Evolutionary conservation across 2,797 vertebrate genomes (phyloP).

Genomic region (Dromococcyx pavoninus): DNA sequence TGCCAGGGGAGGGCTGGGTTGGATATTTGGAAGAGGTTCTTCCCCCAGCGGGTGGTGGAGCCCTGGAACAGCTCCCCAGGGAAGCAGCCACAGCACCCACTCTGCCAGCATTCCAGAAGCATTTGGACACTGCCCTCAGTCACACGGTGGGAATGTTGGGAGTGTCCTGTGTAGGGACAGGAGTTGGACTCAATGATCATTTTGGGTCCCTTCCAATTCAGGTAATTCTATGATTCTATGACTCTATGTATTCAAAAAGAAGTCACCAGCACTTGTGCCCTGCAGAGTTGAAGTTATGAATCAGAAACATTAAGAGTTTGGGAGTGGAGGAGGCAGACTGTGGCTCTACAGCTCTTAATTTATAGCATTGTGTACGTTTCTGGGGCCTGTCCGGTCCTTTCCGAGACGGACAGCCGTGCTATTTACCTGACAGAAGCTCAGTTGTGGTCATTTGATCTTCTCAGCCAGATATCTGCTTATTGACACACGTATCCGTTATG

Average conservation of each 20-base stretch:
- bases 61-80: too few species aligned
- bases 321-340: accelerated
- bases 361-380: neutral
- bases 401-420: neutral
- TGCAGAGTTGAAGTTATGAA: neutral
- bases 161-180: too few species aligned
- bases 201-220: too few species aligned
- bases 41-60: too few species aligned
- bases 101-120: too few species aligned
- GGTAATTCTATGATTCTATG: too few species aligned
- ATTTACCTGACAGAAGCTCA: neutral
- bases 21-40: too few species aligned
- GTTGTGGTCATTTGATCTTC: neutral
- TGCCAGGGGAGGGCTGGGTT: too few species aligned
- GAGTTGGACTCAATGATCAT: too few species aligned
- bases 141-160: too few species aligned
- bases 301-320: neutral
- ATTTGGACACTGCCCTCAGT: too few species aligned
- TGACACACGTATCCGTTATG: neutral
- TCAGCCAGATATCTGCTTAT: neutral
- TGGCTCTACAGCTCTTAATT: neutral
- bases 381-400: neutral
- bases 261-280: neutral
- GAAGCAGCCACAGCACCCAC: too few species aligned
- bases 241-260: neutral